phyloP scores from a whole-genome alignment of 2,113 vertebrate species.

The Platysteira castanea region DNA sequence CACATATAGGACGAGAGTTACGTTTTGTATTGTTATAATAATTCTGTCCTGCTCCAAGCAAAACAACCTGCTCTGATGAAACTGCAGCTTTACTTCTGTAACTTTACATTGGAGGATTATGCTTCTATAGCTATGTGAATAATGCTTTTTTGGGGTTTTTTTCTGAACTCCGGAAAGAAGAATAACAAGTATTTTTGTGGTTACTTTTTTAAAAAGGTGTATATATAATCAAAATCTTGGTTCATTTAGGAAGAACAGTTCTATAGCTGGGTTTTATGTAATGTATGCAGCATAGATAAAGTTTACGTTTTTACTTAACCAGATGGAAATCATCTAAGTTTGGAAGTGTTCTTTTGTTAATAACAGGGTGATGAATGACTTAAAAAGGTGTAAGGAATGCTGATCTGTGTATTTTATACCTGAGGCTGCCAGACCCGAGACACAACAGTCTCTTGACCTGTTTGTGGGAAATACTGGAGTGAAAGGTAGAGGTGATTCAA shows the following conservation, averaged over 20 bases:
- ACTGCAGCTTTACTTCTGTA: background rate
- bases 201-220: background rate
- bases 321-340: background rate
- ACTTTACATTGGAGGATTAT: background rate
- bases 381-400: background rate
- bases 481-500: background rate
- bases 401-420: background rate
- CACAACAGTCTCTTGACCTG: background rate
- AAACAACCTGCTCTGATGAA: background rate
- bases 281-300: background rate
- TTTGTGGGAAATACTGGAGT: background rate
- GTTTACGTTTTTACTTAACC: slow-evolving; percentile 5
- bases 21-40: background rate
- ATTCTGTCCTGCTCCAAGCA: background rate
- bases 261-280: background rate
- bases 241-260: background rate
- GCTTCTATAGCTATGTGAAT: background rate
- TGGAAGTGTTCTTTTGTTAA: background rate
- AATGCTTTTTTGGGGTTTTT: background rate
- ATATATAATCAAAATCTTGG: background rate
- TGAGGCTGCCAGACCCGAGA: background rate
- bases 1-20: background rate
- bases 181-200: background rate
- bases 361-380: background rate
- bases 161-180: background rate